These are phyloP conservation scores for Oreonectes daqikongensis DNA, from an alignment of 2,797 vertebrate genomes.

Conservation along the genomic window DNA sequence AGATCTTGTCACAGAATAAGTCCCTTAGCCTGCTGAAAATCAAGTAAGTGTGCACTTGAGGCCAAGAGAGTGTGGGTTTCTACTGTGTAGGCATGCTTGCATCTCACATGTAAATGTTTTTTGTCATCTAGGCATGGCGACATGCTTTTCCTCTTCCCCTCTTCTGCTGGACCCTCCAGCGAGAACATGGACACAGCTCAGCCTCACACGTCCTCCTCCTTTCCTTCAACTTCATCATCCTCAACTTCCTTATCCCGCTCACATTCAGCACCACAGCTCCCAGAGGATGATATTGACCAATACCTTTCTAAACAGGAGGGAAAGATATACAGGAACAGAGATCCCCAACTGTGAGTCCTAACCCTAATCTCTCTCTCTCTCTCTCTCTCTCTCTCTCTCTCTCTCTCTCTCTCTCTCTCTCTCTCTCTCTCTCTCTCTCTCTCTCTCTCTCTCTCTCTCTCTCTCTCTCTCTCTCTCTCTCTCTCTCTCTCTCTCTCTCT, in stretches of 20 bases:
- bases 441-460: background rate
- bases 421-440: too few species aligned
- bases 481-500: too few species aligned
- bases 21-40: constrained; percentile 92
- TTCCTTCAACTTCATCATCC: constrained; percentile 62
- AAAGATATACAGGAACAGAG: constrained; percentile 93
- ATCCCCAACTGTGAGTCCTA: constrained; percentile 89
- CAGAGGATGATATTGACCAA: constrained; percentile 95
- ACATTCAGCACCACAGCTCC: constrained; percentile 79
- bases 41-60: constrained; percentile 81
- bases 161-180: constrained; percentile 81
- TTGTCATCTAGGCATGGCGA: constrained; percentile 86
- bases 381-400: too few species aligned
- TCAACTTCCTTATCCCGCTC: constrained; percentile 75
- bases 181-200: constrained; percentile 92
- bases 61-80: background rate
- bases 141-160: constrained; percentile 92
- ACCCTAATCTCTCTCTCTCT: background rate
- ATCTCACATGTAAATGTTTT: background rate
- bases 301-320: constrained; percentile 94
- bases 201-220: constrained; percentile 71
- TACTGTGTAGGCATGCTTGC: background rate
- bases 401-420: background rate
- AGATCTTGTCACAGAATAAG: constrained; percentile 91
- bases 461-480: too few species aligned